Evolutionary conservation across 1,140 invertebrate species (phyloP).

Genomic region (Solenopsis invicta): DNA sequence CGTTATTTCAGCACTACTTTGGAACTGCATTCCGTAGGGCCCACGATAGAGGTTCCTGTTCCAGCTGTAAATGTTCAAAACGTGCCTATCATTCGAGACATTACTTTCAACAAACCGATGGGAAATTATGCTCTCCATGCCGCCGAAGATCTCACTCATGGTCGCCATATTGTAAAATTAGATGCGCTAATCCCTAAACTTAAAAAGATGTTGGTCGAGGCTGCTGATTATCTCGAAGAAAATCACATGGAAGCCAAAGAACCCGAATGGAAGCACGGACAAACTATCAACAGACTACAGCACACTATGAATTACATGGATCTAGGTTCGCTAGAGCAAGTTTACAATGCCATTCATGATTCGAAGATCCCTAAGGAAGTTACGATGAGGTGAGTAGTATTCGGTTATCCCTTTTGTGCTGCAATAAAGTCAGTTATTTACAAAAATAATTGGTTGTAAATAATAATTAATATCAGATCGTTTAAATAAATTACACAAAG

Average conservation of each 20-base stretch:
- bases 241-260: slow-evolving; percentile 80
- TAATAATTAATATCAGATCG: too few species aligned
- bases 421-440: background rate
- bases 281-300: slow-evolving; percentile 82
- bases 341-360: slow-evolving; percentile 76
- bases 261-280: slow-evolving; percentile 80
- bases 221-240: slow-evolving; percentile 82
- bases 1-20: slow-evolving; percentile 83
- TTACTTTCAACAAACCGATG: slow-evolving; percentile 77
- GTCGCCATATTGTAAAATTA: slow-evolving; percentile 78
- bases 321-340: slow-evolving; percentile 74
- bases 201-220: slow-evolving; percentile 79
- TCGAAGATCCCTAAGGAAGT: slow-evolving; percentile 54
- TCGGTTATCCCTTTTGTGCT: background rate
- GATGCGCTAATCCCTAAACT: slow-evolving; percentile 76
- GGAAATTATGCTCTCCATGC: slow-evolving; percentile 64
- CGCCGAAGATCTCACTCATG: slow-evolving; percentile 79
- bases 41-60: slow-evolving; percentile 55
- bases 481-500: too few species aligned
- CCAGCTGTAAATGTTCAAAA: slow-evolving; percentile 62
- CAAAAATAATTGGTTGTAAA: background rate
- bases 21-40: slow-evolving; percentile 71
- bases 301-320: slow-evolving; percentile 80
- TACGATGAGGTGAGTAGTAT: slow-evolving; percentile 65
- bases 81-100: slow-evolving; percentile 69